Evolutionary conservation across 2,888 invertebrate species (phyloP).

Genomic region (Cataglyphis cursor): DNA sequence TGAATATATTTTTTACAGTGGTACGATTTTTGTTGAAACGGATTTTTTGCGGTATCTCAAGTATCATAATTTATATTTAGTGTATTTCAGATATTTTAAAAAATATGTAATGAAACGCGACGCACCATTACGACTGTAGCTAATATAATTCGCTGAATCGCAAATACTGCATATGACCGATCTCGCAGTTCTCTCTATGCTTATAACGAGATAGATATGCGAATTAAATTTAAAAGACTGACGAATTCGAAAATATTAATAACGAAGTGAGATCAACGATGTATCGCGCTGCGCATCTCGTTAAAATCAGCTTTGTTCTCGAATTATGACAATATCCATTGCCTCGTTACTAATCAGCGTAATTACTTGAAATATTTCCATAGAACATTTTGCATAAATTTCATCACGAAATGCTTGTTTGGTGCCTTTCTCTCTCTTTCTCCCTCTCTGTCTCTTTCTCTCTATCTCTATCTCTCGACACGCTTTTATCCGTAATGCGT

Average conservation of each 20-base stretch:
- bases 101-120: neutral
- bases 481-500: constrained; percentile 38
- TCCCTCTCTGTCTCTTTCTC: neutral
- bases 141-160: constrained; percentile 1
- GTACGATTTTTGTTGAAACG: neutral
- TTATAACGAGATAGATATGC: neutral
- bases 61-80: constrained; percentile 8
- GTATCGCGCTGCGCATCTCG: constrained; percentile 5
- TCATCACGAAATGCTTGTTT: constrained; percentile 45
- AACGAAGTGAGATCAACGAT: neutral
- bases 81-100: neutral
- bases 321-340: constrained; percentile 45
- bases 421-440: constrained; percentile 31
- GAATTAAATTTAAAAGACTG: constrained; percentile 17
- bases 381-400: constrained; percentile 48
- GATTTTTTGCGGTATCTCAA: neutral
- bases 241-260: constrained; percentile 36
- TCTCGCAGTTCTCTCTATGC: neutral
- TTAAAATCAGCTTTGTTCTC: constrained; percentile 49
- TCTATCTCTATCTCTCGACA: too few relatives aligned
- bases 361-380: constrained; percentile 49
- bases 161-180: constrained; percentile 5
- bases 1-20: neutral
- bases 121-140: neutral
- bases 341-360: constrained; percentile 47